Evolutionary conservation across 2,113 vertebrate genomes (phyloP).

Genomic region (Stictonetta naevosa): DNA sequence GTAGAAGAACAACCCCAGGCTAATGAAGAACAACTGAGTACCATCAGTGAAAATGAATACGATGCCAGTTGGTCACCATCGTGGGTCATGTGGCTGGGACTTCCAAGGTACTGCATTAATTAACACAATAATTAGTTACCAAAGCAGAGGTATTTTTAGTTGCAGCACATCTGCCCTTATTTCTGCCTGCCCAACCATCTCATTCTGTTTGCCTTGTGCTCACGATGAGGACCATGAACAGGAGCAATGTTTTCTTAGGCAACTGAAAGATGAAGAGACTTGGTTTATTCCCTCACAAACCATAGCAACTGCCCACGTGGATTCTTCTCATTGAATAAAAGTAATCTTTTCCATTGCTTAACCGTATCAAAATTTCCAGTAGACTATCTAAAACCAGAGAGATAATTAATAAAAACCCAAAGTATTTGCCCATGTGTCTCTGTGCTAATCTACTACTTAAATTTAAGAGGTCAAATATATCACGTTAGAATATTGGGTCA

Average conservation of each 20-base stretch:
- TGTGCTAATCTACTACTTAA: neutral
- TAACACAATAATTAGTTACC: neutral
- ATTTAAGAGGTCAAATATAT: neutral
- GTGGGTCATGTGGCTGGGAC: slow-evolving; percentile 97
- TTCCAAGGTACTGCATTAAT: slow-evolving; percentile 84
- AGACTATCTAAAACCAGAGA: neutral
- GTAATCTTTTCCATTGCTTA: neutral
- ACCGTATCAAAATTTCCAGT: neutral
- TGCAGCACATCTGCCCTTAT: neutral
- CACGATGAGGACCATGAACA: neutral
- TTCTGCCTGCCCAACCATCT: neutral
- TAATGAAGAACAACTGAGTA: slow-evolving; percentile 80
- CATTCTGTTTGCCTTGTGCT: neutral
- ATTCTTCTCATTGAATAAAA: neutral
- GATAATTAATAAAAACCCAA: neutral
- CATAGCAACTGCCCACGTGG: neutral
- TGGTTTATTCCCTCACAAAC: neutral
- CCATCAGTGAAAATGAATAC: slow-evolving; percentile 89
- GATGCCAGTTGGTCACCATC: slow-evolving; percentile 97
- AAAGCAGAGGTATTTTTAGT: neutral
- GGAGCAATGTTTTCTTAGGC: neutral
- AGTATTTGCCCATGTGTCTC: neutral
- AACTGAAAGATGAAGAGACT: neutral
- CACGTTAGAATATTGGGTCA: neutral
- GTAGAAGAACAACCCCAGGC: slow-evolving; percentile 83